Evolutionary conservation across 2,888 invertebrate species (phyloP).

Genomic region (Prostheceraeus crozeri): DNA sequence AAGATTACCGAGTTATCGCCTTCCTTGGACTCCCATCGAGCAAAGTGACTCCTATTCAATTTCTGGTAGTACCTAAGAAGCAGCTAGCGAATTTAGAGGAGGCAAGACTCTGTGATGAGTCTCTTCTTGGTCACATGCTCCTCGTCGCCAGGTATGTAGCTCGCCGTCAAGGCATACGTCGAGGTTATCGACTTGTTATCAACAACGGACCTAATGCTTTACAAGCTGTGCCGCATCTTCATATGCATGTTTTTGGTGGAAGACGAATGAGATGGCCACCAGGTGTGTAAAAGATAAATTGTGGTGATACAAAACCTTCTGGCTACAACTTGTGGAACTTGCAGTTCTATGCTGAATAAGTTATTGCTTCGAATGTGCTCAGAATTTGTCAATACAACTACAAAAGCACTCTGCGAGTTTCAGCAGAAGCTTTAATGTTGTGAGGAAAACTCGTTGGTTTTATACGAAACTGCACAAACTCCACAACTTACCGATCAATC

Average conservation of each 20-base stretch:
- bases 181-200: constrained; percentile 79
- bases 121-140: constrained; percentile 74
- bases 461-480: too few relatives aligned
- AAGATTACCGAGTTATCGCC: constrained; percentile 25
- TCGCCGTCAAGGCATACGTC: constrained; percentile 63
- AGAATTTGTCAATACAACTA: too few relatives aligned
- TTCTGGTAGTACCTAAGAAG: constrained; percentile 85
- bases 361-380: too few relatives aligned
- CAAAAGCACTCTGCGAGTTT: too few relatives aligned
- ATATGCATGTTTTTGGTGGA: constrained; percentile 85
- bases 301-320: too few relatives aligned
- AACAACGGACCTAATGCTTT: constrained; percentile 85
- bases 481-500: too few relatives aligned
- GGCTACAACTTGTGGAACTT: too few relatives aligned
- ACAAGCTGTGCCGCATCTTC: constrained; percentile 88
- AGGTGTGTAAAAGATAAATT: constrained; percentile 59
- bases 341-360: too few relatives aligned
- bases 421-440: too few relatives aligned
- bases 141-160: constrained; percentile 74
- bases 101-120: constrained; percentile 69
- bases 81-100: constrained; percentile 73
- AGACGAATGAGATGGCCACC: constrained; percentile 91
- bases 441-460: too few relatives aligned
- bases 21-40: constrained; percentile 21
- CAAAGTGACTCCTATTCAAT: constrained; percentile 60